Percentiles rank a stretch among this genome's conserved stretches.
Conservation (phyloP, 2,888 invertebrate species). For the Mimas tiliae region DNA sequence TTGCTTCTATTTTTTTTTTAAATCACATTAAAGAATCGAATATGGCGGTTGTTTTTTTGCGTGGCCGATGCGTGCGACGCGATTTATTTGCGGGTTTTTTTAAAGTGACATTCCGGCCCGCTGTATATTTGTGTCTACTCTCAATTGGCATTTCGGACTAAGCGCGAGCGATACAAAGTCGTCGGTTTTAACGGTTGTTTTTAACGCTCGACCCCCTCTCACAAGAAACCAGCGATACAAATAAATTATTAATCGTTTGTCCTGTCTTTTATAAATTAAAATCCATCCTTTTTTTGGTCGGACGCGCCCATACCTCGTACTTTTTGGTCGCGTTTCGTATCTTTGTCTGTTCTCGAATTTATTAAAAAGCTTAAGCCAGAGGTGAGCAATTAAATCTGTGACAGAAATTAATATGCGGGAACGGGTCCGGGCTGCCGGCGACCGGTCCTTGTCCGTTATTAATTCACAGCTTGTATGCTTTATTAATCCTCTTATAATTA, state of each 20-base stretch:
- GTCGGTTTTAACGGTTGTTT: slow-evolving; percentile 83
- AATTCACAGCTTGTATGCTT: slow-evolving; percentile 67
- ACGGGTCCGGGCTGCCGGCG: slow-evolving; percentile 57
- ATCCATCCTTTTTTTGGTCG: slow-evolving; percentile 78
- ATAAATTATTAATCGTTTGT: slow-evolving; percentile 86
- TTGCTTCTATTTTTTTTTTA: slow-evolving; percentile 80
- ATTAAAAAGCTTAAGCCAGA: slow-evolving; percentile 81
- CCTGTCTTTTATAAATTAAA: slow-evolving; percentile 85
- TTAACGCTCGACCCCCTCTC: slow-evolving; percentile 81
- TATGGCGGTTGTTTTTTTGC: slow-evolving; percentile 81
- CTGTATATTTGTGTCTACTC: slow-evolving; percentile 85
- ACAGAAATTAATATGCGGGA: slow-evolving; percentile 80
- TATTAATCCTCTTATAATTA: slow-evolving; percentile 60
- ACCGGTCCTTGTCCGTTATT: slow-evolving; percentile 60
- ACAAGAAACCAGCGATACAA: slow-evolving; percentile 81
- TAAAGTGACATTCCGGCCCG: slow-evolving; percentile 83
- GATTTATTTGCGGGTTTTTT: slow-evolving; percentile 84
- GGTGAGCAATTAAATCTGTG: slow-evolving; percentile 82
- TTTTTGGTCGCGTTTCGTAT: slow-evolving; percentile 77
- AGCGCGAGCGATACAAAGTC: slow-evolving; percentile 83
- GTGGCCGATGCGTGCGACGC: slow-evolving; percentile 78
- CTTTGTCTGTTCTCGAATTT: slow-evolving; percentile 80
- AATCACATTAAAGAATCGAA: slow-evolving; percentile 85
- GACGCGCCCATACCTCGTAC: slow-evolving; percentile 63
- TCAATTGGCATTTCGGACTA: slow-evolving; percentile 84